phyloP scores from a whole-genome alignment of 1,140 invertebrate genomes.

The Panonychus citri region DNA sequence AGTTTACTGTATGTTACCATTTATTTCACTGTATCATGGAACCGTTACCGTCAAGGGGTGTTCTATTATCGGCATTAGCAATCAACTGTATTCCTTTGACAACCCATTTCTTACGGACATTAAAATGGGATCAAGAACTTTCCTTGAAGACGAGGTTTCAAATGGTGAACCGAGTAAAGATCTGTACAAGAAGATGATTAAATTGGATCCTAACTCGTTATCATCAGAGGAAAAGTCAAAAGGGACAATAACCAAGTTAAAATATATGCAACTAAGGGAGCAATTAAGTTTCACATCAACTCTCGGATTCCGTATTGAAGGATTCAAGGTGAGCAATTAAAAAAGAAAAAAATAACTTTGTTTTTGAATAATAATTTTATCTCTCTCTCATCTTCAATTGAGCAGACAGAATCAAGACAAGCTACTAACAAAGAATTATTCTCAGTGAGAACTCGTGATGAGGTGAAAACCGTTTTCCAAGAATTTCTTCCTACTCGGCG shows the following conservation, averaged over 20 bases:
- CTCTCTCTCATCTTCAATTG: too few species aligned
- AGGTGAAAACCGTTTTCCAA: constrained; percentile 52
- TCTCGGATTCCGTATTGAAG: constrained; percentile 86
- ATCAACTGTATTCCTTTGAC: constrained; percentile 65
- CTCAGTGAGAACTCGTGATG: constrained; percentile 41
- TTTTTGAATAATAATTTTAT: too few species aligned
- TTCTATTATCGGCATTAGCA: constrained; percentile 66
- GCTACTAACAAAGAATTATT: constrained; percentile 28
- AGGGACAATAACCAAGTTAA: constrained; percentile 74
- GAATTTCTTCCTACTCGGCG: constrained; percentile 42
- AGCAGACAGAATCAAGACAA: background rate
- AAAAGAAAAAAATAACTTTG: too few species aligned
- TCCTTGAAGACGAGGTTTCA: constrained; percentile 81
- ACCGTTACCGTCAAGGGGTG: constrained; percentile 48
- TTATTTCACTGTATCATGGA: constrained; percentile 77
- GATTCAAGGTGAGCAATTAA: constrained; percentile 48
- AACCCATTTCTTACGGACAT: constrained; percentile 84
- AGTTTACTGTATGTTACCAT: constrained; percentile 60
- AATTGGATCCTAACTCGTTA: constrained; percentile 68
- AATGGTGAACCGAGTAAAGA: constrained; percentile 79
- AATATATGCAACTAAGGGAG: constrained; percentile 94
- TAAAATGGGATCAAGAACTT: constrained; percentile 81
- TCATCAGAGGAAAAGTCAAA: constrained; percentile 64
- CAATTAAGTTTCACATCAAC: constrained; percentile 70
- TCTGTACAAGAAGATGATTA: constrained; percentile 96